Evolutionary conservation across 2,113 vertebrate genomes (phyloP).

Genomic region (Cinclus mexicanus): DNA sequence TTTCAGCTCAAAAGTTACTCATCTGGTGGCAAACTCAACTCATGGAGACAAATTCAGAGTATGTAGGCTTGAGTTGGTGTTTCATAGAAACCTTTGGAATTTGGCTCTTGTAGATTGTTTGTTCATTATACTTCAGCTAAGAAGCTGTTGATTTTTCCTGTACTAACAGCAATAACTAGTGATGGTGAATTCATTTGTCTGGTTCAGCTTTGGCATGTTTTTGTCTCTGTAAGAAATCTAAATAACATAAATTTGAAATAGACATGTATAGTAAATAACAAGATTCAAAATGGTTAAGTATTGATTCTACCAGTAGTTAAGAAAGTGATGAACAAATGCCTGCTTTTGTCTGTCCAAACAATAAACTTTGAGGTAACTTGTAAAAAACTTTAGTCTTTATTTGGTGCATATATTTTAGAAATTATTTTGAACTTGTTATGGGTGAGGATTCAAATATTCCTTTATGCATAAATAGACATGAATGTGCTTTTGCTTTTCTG

Average conservation of each 20-base stretch:
- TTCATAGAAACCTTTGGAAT: not conserved
- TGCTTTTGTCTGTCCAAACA: not conserved
- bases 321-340: not conserved
- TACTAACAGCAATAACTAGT: not conserved
- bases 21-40: conserved; percentile 92
- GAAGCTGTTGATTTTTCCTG: not conserved
- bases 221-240: not conserved
- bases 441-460: not conserved
- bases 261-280: not conserved
- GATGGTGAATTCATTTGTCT: not conserved
- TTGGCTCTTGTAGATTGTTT: not conserved
- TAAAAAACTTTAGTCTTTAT: not conserved
- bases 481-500: not conserved
- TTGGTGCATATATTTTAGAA: not conserved
- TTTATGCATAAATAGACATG: not conserved
- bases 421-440: not conserved
- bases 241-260: not conserved
- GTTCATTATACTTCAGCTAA: not conserved
- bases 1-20: conserved; percentile 95
- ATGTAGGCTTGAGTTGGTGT: conserved; percentile 58
- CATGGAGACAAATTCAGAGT: conserved; percentile 98
- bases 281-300: not conserved
- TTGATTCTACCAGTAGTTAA: not conserved
- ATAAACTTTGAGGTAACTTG: not conserved
- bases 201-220: not conserved